Evolutionary conservation across 2,797 vertebrate species (phyloP), one percentile per base, ranked within the genome.

Genomic region (Anisognathus igniventris): DNA sequence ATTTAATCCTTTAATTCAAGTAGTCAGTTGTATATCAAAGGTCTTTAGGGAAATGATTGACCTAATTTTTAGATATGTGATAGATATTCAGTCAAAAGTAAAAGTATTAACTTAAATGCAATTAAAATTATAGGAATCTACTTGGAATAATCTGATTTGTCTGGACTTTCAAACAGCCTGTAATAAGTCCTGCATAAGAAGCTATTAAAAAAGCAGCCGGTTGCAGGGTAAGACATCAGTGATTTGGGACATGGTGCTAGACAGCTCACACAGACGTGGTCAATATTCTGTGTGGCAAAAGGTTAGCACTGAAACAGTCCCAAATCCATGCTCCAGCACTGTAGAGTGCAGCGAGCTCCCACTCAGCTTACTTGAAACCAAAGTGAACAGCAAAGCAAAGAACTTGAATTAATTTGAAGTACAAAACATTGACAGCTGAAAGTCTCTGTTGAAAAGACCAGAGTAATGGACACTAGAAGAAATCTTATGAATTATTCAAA

Each of bases 1-100:
- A 93, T 80, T 90, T 91, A 90, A 95, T 93, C 31, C 78, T 96
- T 93, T 74, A 95, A 94, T 92, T 92, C 87, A 95, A 77, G 31
- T 62, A 85, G 74, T 82, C 53, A 74, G 73, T 85, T 86, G 37
- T 64, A 79, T 85, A 91, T 71, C 62, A 90, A 95, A 68, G 58
- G 14, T 96, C 85, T 95, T 96, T 71, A 48, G 77, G 70, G 75
- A 74, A 94, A 87, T 80, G 65, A 85, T 13, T 58, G 22, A 82
- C 33, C 12, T 90, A 58, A 82, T 84, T 95, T 58, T 85, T 93
- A 78, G 77, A 95, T 95, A 70, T 51, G 74, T 60, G 47, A 86
- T 65, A 96, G 88, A 96, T 92, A 92, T 12, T 82, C 19, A 53
- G 20, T 65, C 87, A 92, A 80, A 93, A 94, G 90, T 89, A 93